phyloP scores from a whole-genome alignment of 2,797 vertebrate genomes.

The Chelon auratus region DNA sequence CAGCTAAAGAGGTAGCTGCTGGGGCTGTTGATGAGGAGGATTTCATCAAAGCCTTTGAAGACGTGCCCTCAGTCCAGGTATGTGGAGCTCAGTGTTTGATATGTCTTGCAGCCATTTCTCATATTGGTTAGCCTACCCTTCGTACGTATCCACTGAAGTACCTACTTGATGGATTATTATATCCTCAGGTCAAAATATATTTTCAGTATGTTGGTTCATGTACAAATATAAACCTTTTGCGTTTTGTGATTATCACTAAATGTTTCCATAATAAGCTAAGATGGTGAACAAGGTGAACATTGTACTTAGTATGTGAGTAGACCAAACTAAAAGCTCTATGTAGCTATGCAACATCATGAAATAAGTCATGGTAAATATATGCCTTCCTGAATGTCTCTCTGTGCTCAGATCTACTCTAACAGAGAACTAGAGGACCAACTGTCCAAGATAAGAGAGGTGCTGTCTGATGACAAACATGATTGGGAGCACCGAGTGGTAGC shows the following conservation, averaged over 20 bases:
- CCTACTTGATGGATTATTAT: too few species aligned
- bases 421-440: slow-evolving; percentile 96
- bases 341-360: background rate
- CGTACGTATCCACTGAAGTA: too few species aligned
- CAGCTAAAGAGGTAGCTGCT: slow-evolving; percentile 92
- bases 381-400: background rate
- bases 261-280: too few species aligned
- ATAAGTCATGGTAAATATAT: background rate
- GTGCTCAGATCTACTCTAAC: slow-evolving; percentile 92
- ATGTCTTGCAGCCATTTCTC: too few species aligned
- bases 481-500: slow-evolving; percentile 97
- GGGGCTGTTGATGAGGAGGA: slow-evolving; percentile 97
- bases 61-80: slow-evolving; percentile 93
- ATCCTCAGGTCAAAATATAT: too few species aligned
- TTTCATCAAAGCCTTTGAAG: slow-evolving; percentile 96
- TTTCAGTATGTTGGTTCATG: too few species aligned
- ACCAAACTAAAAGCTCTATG: too few species aligned
- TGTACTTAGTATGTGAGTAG: too few species aligned
- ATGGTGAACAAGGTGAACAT: too few species aligned
- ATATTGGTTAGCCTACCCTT: too few species aligned
- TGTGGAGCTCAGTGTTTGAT: background rate
- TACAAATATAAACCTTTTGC: too few species aligned
- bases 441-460: slow-evolving; percentile 93
- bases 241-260: too few species aligned
- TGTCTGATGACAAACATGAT: slow-evolving; percentile 98